Evolutionary conservation across 2,888 invertebrate species (phyloP), one percentile per base, ranked within the genome.

Genomic region (Dolichopus griseipennis): DNA sequence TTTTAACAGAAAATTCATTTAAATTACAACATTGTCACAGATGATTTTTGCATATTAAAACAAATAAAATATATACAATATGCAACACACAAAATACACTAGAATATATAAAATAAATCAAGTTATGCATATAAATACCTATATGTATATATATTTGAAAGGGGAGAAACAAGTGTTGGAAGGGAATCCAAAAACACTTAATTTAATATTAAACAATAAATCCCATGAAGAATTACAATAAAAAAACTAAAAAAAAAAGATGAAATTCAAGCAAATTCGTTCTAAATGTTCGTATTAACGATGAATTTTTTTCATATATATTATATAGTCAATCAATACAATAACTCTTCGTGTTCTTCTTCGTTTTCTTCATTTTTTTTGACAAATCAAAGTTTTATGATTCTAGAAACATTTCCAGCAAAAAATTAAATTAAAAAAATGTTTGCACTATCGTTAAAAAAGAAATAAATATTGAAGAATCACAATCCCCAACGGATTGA

Each of bases 1-100:
- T 52, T 52, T 52, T 52, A 12, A 52, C 52, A 52, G 52, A 52
- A 52, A 52, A 52, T 52, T 52, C 52, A 52, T 52, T 52, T 52
- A 52, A 52, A 52, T 52, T 52, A 52, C 52, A 52, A 52, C 52
- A 52, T 52, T 52, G 52, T 52, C 52, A 52, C 52, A n/a, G 52
- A 18, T 52, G 52, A 52, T n/a, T 52, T 52, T 18, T 52, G 15
- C 18, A 18, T 52, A 52, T 52, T 52, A 18, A 18, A 41, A 41
- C 3, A 52, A 52, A 18, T 52, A 52, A 37, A 10, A 37, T n/a
- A n/a, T n/a, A 18, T 18, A 52, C 18, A 52, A 52, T 18, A 52
- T 52, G 52, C 6, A 52, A 5, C 27, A 5, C 27, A 27, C 27
- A 52, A 52, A 52, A 52, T 52, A 52, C 15, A 52, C 41, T 2